A percentile compares a stretch with the other conserved stretches of the same genome.
These are phyloP conservation scores for Coenonympha glycerion DNA, from an alignment of 2,888 invertebrate species.

Conservation along the genomic window DNA sequence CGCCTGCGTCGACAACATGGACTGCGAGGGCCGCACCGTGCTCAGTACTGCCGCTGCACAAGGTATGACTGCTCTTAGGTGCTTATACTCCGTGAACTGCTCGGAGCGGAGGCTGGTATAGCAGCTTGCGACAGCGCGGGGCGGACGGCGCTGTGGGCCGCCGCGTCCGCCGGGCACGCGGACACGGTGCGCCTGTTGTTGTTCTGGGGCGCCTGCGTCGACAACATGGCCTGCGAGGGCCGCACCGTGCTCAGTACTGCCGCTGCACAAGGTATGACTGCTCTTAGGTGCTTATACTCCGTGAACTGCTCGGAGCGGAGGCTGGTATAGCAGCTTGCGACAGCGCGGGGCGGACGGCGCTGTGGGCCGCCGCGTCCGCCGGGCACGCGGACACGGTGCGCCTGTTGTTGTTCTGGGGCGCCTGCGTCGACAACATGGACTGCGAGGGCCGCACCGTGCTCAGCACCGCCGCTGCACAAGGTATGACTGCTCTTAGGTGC, in stretches of 20 bases:
- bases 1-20: slow-evolving; percentile 95
- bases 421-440: slow-evolving; percentile 96
- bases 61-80: no score
- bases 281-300: no score
- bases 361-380: slow-evolving; percentile 95
- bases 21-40: slow-evolving; percentile 94
- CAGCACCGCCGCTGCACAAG: slow-evolving; percentile 89
- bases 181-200: slow-evolving; percentile 88
- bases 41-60: slow-evolving; percentile 89
- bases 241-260: slow-evolving; percentile 91
- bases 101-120: slow-evolving; percentile 94
- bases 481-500: no score
- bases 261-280: slow-evolving; percentile 89
- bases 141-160: slow-evolving; percentile 92
- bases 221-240: slow-evolving; percentile 95
- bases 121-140: slow-evolving; percentile 89
- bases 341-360: slow-evolving; percentile 85
- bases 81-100: no score
- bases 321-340: slow-evolving; percentile 94
- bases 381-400: slow-evolving; percentile 92
- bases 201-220: slow-evolving; percentile 97
- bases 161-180: slow-evolving; percentile 94
- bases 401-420: slow-evolving; percentile 94
- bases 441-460: slow-evolving; percentile 93
- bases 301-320: slow-evolving; percentile 93